Base-by-base conservation (phyloP, 2,797 vertebrate species). In the Discoglossus pictus region DNA sequence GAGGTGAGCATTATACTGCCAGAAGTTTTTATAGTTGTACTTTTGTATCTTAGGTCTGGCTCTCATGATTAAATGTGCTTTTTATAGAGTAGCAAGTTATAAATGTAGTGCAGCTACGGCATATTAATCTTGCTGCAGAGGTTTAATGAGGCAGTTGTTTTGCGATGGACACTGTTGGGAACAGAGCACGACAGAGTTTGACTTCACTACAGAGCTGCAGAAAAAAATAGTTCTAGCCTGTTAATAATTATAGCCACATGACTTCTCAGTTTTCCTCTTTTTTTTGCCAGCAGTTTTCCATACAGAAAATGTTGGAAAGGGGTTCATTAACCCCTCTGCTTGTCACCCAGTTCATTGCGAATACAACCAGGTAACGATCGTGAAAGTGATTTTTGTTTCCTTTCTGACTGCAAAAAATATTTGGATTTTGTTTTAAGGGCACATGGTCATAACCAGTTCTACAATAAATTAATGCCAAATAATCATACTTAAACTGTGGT, bases 121-220 rank as follows among this genome's bases (percentile, higher is more conserved):
- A 87, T 92, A 92, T 93, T 89, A 89, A 91, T 90, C 87, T 90
- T 87, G 85, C 85, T 87, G 86, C 86, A 85, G 88, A 91, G 90
- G 92, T 93, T 95, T 96, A 96, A 97, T 94, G 94, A 97, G 94
- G 91, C 92, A 85, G 88, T 89, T 93, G 93, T 94, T 93, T 92
- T 92, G 91, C 86, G 82, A 89, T 91, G 91, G 90, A 90, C 90
- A 89, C 92, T 87, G 85, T 88, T 89, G 88, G 86, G 89, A 92
- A 88, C 92, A 88, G 89, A 91, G 89, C 92, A 91, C 85, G 87
- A 85, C 85, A 90, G 89, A 91, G 87, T 91, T 93, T 93, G 88
- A 90, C 92, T 94, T 93, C 88, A 92, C 90, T 88, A 87, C 89
- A 84, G 90, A 83, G 87, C 91, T 92, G 90, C 82, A 89, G 85